phyloP scores from a whole-genome alignment of 1,140 invertebrate species.

The Tetragnatha versicolor region DNA sequence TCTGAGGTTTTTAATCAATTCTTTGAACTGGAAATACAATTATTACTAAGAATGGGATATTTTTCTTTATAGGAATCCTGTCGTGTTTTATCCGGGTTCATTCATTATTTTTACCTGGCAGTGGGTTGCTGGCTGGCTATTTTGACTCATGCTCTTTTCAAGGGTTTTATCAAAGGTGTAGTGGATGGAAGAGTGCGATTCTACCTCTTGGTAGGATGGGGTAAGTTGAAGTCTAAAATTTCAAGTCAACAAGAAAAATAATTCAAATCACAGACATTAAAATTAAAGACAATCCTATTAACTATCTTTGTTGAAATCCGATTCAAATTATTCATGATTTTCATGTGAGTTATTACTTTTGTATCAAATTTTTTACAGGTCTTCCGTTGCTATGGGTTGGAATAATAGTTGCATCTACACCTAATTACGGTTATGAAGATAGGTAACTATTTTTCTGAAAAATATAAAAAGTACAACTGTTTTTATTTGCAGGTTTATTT shows the following conservation, averaged over 20 bases:
- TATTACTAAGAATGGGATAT: too few species aligned
- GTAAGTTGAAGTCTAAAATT: slow-evolving; percentile 47
- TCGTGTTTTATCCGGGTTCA: slow-evolving; percentile 59
- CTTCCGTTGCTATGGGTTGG: slow-evolving; percentile 42
- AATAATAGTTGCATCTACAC: slow-evolving; percentile 35
- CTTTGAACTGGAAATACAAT: too few species aligned
- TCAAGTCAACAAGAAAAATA: too few species aligned
- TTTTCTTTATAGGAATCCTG: slow-evolving; percentile 59
- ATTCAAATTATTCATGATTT: neutral
- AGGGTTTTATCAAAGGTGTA: slow-evolving; percentile 60
- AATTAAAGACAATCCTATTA: too few species aligned
- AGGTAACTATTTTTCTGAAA: neutral
- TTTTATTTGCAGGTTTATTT: too few species aligned
- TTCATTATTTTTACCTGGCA: slow-evolving; percentile 60
- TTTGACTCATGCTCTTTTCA: slow-evolving; percentile 59
- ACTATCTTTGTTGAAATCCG: neutral
- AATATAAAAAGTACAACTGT: neutral
- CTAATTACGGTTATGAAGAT: slow-evolving; percentile 50
- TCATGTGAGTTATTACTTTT: neutral
- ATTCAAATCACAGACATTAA: too few species aligned
- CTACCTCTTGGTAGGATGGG: slow-evolving; percentile 60
- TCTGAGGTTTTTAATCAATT: too few species aligned
- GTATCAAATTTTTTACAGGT: slow-evolving; percentile 8
- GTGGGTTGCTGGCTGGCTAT: slow-evolving; percentile 58
- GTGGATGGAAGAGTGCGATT: slow-evolving; percentile 59